Evolutionary conservation across 2,888 invertebrate species (phyloP), one percentile per base, ranked within the genome.

Genomic region (Leucania comma): DNA sequence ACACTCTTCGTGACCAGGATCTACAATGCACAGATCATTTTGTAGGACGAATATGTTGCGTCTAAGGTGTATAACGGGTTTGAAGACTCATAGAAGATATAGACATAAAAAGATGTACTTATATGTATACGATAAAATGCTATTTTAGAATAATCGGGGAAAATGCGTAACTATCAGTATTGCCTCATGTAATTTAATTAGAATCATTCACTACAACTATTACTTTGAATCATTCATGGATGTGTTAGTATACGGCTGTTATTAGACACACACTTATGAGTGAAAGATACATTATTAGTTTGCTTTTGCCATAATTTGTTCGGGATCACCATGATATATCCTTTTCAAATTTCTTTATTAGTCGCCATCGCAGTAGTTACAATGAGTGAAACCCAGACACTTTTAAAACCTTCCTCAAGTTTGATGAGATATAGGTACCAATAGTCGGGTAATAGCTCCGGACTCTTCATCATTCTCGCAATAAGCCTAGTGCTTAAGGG

Each of bases 1-100:
- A 61, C 88, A 86, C 42, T 92, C 93, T 35, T 93, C 92, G 71
- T 91, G 88, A 1, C 83, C 89, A 8, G 88, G 87, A 20, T 94
- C 94, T 84, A 70, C 14, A 50, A 64, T 48, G 22, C 2, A 56
- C 6, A 38, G 20, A 26, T 35, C 6, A 42, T 20, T 42, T 42
- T 42, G 42, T 42, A 42, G 20, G 6, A 20, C 17, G 17, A 42
- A 35, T 35, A 6, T 1, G 35, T 35, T 35, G 5, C 35, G 35
- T 1, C 1, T 35, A 4, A 35, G 6, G 6, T 35, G 35, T 35
- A 17, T 22, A 8, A 32, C 2, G 35, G 5, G 22, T 46, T 42
- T 42, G 12, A 46, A 32, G 22, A 65, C 20, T 14, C 24, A 9
- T n/a, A 32, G 46, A 60, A 64, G 35, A 14, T 54, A 12, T 14